A percentile compares a stretch with the other conserved stretches of the same genome.
phyloP scores from a whole-genome alignment of 2,888 invertebrate species.

The Aspidiotus rigidus region DNA sequence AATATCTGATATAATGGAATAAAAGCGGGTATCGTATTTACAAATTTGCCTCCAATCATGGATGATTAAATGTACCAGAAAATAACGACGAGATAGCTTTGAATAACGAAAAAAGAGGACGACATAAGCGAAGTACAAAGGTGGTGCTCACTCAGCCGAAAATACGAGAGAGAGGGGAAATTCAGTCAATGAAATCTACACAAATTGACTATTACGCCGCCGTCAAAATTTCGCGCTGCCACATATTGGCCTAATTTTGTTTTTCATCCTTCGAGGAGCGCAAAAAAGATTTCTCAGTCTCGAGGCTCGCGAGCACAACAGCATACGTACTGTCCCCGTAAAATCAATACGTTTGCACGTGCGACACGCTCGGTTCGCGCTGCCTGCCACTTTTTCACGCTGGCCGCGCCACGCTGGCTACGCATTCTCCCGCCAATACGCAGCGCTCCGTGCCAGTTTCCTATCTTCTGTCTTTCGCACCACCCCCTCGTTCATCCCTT shows the following conservation, averaged over 20 bases:
- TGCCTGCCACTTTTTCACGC: not conserved
- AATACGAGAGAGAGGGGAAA: not conserved
- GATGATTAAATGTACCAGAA: slow-evolving; percentile 7
- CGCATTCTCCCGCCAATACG: not conserved
- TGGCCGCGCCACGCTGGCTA: not conserved
- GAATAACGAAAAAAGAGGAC: not conserved
- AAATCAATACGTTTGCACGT: slow-evolving; percentile 24
- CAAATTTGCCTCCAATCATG: not conserved
- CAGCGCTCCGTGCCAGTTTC: not conserved
- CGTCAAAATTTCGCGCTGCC: slow-evolving; percentile 16
- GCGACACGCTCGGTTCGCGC: not conserved
- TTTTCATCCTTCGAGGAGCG: not conserved
- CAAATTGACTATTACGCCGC: not conserved
- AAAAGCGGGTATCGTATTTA: no score
- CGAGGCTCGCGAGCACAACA: not conserved
- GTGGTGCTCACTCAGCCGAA: no score
- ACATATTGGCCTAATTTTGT: slow-evolving; percentile 29
- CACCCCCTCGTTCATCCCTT: not conserved
- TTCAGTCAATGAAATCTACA: not conserved
- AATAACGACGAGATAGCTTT: no score
- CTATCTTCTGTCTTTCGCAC: slow-evolving; percentile 8
- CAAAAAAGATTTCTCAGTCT: not conserved
- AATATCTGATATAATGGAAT: no score
- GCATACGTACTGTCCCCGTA: not conserved
- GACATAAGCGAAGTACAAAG: not conserved